Percentiles rank a stretch among this genome's conserved stretches.
Evolutionary conservation across 2,888 invertebrate species (phyloP).

Genomic region (Imbricaverruca yamaguchii): DNA sequence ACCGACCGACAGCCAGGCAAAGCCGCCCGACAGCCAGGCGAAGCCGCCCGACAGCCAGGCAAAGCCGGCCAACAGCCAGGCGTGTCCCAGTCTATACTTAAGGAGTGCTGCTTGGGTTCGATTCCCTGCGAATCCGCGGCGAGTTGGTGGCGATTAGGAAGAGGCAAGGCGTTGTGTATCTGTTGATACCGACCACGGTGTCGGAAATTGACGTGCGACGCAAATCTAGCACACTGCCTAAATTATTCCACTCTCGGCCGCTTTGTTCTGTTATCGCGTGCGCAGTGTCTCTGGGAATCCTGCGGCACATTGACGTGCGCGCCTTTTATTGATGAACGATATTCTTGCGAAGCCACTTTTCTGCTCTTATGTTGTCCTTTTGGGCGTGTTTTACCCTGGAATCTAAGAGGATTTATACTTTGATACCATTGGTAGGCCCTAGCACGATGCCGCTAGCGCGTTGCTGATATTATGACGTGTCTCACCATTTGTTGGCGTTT

Average conservation of each 20-base stretch:
- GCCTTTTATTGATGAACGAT: slow-evolving; percentile 5
- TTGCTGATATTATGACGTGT: slow-evolving; percentile 13
- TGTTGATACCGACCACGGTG: not conserved
- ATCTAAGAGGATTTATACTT: slow-evolving; percentile 15
- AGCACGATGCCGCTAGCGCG: not conserved
- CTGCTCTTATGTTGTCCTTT: slow-evolving; percentile 4
- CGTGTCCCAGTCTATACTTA: not conserved
- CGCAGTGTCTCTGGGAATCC: not conserved
- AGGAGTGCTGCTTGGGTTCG: not conserved
- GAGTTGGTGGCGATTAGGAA: not conserved
- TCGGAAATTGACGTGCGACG: not conserved
- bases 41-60: not conserved
- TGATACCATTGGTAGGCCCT: slow-evolving; percentile 7
- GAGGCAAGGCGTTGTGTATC: not conserved
- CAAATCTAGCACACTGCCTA: not conserved
- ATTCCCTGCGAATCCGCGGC: not conserved
- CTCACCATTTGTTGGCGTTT: slow-evolving; percentile 10
- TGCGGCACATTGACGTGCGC: not conserved
- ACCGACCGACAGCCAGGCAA: too few relatives aligned
- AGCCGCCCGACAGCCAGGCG: too few relatives aligned
- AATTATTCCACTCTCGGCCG: not conserved
- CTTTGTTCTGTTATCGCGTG: slow-evolving; percentile 1
- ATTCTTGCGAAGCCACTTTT: not conserved
- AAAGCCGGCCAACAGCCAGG: not conserved
- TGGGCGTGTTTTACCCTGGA: slow-evolving; percentile 4